Evolutionary conservation across 2,888 invertebrate genomes (phyloP).

Genomic region (Aporophyla lueneburgensis): DNA sequence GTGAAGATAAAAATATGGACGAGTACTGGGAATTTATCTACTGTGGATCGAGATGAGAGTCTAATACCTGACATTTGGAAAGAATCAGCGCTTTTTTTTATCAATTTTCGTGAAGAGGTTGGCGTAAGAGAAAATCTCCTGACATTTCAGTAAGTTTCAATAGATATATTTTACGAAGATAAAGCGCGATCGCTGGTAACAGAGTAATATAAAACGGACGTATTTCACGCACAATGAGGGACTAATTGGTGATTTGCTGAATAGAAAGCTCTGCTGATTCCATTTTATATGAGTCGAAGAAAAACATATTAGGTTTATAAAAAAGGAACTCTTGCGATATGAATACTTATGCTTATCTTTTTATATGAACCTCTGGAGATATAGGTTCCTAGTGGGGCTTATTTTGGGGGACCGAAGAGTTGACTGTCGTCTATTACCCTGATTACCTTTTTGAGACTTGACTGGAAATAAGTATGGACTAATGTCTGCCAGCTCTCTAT

Average conservation of each 20-base stretch:
- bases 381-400: conserved; percentile 42
- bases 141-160: conserved; percentile 35
- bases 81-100: conserved; percentile 41
- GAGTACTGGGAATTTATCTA: conserved; percentile 74
- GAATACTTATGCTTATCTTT: conserved; percentile 19
- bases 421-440: conserved; percentile 84
- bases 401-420: conserved; percentile 55
- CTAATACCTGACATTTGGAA: conserved; percentile 23
- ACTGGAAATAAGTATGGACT: conserved; percentile 56
- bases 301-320: conserved; percentile 20
- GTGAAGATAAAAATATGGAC: conserved; percentile 87
- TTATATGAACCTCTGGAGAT: conserved; percentile 27
- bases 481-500: conserved; percentile 37
- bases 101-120: conserved; percentile 43
- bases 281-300: conserved; percentile 14
- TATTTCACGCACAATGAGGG: conserved; percentile 50
- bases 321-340: conserved; percentile 29
- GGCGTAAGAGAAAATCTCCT: conserved; percentile 44
- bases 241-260: conserved; percentile 57
- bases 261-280: conserved; percentile 41
- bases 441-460: conserved; percentile 82
- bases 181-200: conserved; percentile 48
- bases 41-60: conserved; percentile 22
- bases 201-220: conserved; percentile 59
- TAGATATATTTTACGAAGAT: conserved; percentile 36